Evolutionary conservation across 2,113 vertebrate species (phyloP).

Genomic region (Phylloscopus trochiloides): DNA sequence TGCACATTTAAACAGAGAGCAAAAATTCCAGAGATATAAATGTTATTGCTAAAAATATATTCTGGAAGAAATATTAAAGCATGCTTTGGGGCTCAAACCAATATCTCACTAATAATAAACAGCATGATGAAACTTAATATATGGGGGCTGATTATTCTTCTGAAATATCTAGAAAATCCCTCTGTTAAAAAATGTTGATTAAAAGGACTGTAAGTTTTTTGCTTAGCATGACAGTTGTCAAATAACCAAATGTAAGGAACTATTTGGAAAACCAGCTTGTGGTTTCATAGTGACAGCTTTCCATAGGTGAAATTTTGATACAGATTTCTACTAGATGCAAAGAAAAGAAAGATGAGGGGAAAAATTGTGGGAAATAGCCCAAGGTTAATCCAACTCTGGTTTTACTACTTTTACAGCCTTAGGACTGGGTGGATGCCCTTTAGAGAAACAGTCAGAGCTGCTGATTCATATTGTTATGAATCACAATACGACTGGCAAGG

Average conservation of each 20-base stretch:
- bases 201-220: not conserved
- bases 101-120: not conserved
- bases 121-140: not conserved
- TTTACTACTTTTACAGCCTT: not conserved
- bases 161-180: not conserved
- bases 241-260: not conserved
- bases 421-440: not conserved
- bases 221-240: not conserved
- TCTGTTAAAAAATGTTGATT: not conserved
- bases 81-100: not conserved
- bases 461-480: conserved; percentile 36
- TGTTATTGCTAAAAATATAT: conserved; percentile 13
- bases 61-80: conserved; percentile 4
- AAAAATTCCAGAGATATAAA: not conserved
- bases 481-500: not conserved
- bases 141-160: not conserved
- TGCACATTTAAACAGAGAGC: not conserved
- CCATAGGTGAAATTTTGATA: not conserved
- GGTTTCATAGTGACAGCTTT: not conserved
- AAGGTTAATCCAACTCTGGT: not conserved
- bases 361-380: not conserved
- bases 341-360: not conserved
- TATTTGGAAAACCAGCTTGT: not conserved
- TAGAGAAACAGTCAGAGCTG: not conserved
- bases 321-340: not conserved